Base-by-base conservation (phyloP, 2,888 invertebrate genomes). In the Agonopterix arenella region DNA sequence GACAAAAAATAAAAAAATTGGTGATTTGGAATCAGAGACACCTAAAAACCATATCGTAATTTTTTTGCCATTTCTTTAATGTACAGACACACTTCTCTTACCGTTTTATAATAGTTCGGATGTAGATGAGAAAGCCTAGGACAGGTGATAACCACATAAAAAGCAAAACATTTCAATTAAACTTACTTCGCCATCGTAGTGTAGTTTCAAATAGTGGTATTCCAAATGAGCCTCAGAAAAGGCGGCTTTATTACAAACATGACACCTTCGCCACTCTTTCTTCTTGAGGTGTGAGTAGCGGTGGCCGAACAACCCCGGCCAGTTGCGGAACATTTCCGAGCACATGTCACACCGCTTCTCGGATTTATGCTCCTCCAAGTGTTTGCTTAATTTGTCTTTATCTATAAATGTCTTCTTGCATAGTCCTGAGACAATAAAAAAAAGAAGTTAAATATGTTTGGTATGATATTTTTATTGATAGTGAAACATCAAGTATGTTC, bases 241-340 rank as follows among this genome's bases (percentile, higher is more conserved):
- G 50, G 53, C 71, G 36, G 52, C 53, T 51, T 66, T 68, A 1
- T 49, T 46, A 50, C 84, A 84, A 11, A 81, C 54, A 44, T 80
- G 76, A 51, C 84, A 84, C 36, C 46, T 53, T 5, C 56, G 49
- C 41, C 57, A 49, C 42, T 73, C 63, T 1, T 55, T 58, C 0
- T 48, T 16, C 0, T 70, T 65, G 4, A 81, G 46, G 52, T 84
- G 84, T 9, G 50, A 44, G 0, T 78, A 18, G 44, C 84, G 64
- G 52, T 85, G 85, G 0, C 70, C 62, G 0, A 82, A 54, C 1
- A 81, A 48, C 36, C 74, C 65, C 0, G 76, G 70, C 60, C 70
- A 66, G 8, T 67, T 61, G 10, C 45, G 51, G n/a, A 69, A 61
- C 1, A 11, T 42, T 36, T 70, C 66, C 2, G 48, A 11, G 50